Evolutionary conservation across 2,888 invertebrate genomes (phyloP).

Genomic region (Netelia melanura): DNA sequence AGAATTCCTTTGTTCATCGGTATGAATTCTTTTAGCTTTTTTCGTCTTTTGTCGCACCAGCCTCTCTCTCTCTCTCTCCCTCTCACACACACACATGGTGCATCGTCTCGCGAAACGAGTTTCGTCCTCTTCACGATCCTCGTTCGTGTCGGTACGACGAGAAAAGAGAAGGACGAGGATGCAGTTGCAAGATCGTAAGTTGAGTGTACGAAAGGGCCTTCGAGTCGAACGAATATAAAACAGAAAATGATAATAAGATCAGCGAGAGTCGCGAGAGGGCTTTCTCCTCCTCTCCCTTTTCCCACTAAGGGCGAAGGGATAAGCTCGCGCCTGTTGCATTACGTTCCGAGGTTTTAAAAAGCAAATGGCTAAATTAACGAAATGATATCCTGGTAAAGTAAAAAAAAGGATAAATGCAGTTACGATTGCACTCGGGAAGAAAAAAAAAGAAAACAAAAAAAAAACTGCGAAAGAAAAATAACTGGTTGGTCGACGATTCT

Average conservation of each 20-base stretch:
- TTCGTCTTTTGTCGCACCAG: no score
- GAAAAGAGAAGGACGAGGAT: slow-evolving; percentile 23
- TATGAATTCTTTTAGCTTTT: slow-evolving; percentile 20
- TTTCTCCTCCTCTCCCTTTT: not conserved
- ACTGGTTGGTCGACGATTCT: slow-evolving; percentile 43
- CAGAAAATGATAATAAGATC: slow-evolving; percentile 14
- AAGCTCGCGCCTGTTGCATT: not conserved
- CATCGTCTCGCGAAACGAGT: slow-evolving; percentile 56
- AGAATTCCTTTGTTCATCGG: slow-evolving; percentile 7
- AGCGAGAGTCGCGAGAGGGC: not conserved
- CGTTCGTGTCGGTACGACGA: not conserved
- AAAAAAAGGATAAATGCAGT: slow-evolving; percentile 11
- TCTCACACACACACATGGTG: not conserved
- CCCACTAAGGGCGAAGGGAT: not conserved
- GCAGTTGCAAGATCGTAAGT: slow-evolving; percentile 54
- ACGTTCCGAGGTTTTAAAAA: slow-evolving; percentile 15
- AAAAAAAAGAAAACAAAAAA: slow-evolving; percentile 4
- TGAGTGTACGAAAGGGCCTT: slow-evolving; percentile 33
- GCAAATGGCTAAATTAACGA: slow-evolving; percentile 30
- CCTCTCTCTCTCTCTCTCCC: no score
- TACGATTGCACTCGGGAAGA: slow-evolving; percentile 21
- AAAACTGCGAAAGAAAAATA: not conserved
- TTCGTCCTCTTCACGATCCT: slow-evolving; percentile 41
- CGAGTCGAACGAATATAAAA: slow-evolving; percentile 33
- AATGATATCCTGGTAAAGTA: not conserved